Evolutionary conservation across 2,888 invertebrate genomes (phyloP).

Genomic region (Pristionchus mayeri): DNA sequence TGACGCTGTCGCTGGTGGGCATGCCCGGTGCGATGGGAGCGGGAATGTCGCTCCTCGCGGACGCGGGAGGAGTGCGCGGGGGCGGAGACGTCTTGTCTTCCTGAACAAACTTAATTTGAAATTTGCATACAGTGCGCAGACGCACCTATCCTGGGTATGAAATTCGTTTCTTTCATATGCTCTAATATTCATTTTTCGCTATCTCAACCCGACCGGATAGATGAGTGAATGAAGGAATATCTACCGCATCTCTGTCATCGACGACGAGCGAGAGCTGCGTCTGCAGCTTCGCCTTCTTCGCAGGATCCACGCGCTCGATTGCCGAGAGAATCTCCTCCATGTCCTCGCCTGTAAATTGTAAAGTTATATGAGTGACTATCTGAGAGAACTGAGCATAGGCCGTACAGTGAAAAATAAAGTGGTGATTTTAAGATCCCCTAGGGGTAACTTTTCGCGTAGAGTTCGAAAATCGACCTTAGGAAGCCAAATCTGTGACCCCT

Average conservation of each 20-base stretch:
- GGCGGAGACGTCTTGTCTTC: not conserved
- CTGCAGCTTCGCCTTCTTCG: slow-evolving; percentile 60
- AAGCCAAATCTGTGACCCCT: no score
- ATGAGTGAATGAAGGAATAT: not conserved
- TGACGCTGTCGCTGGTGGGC: not conserved
- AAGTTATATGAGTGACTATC: not conserved
- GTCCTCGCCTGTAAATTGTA: slow-evolving; percentile 65
- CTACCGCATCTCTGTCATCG: not conserved
- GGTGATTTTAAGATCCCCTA: no score
- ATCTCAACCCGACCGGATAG: no score
- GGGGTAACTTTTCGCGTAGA: no score
- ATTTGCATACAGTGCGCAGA: no score
- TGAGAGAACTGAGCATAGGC: not conserved
- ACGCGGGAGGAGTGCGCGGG: slow-evolving; percentile 6
- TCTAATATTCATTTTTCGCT: not conserved
- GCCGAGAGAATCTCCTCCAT: slow-evolving; percentile 74
- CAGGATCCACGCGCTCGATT: slow-evolving; percentile 71
- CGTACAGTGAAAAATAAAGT: no score
- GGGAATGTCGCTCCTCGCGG: not conserved
- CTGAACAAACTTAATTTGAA: no score
- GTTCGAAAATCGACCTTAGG: no score
- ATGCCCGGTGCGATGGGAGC: not conserved
- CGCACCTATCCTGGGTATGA: no score
- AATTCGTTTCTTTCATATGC: no score
- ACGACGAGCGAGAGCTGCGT: slow-evolving; percentile 58